Percentiles rank a stretch among this genome's conserved stretches.
Conservation (phyloP, 1,140 invertebrate genomes). For the Ceratina japonica region DNA sequence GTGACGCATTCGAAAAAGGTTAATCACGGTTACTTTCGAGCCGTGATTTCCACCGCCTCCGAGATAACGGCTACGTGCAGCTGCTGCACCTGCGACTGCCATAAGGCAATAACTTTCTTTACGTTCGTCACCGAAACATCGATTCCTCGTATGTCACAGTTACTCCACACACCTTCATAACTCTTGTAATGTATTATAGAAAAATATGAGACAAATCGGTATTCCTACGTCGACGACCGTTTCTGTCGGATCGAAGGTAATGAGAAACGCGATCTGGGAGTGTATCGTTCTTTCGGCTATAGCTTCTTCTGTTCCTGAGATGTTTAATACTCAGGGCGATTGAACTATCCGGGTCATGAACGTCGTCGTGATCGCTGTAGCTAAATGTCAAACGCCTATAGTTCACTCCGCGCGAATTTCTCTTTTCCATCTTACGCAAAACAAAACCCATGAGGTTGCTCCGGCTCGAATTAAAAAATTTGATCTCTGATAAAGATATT, state of each 20-base stretch:
- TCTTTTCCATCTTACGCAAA: too few relatives aligned
- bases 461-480: too few relatives aligned
- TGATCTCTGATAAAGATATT: too few relatives aligned
- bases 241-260: not conserved
- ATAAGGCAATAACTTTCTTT: slow-evolving; percentile 20
- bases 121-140: not conserved
- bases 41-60: slow-evolving; percentile 18
- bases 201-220: not conserved
- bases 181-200: too few relatives aligned
- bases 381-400: slow-evolving; percentile 4
- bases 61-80: slow-evolving; percentile 12
- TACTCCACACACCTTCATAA: too few relatives aligned
- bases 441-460: too few relatives aligned
- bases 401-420: not conserved
- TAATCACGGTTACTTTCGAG: slow-evolving; percentile 11
- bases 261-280: not conserved
- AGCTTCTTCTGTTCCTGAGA: not conserved
- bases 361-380: not conserved
- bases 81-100: slow-evolving; percentile 26
- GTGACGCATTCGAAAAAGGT: not conserved
- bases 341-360: slow-evolving; percentile 12
- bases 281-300: not conserved
- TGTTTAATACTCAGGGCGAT: not conserved
- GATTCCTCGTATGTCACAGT: not conserved
- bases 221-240: not conserved